Percentiles rank a stretch among this genome's conserved stretches.
These are phyloP conservation scores for Heteromormyrus szaboi DNA, from an alignment of 2,797 vertebrate genomes.

Conservation along the genomic window DNA sequence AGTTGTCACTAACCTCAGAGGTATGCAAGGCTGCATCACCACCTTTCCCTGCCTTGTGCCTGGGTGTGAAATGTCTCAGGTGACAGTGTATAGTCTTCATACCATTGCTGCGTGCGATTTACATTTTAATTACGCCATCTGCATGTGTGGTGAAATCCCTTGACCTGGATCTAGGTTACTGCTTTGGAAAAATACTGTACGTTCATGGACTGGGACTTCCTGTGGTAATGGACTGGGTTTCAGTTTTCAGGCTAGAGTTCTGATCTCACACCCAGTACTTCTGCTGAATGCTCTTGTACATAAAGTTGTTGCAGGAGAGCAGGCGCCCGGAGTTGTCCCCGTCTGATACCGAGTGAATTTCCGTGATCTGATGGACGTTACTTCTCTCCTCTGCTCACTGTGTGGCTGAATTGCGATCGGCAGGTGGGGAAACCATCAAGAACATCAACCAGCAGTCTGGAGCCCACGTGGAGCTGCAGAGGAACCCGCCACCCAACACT, in stretches of 20 bases:
- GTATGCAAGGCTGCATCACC: neutral
- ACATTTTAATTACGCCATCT: neutral
- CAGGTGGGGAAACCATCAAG: constrained; percentile 97
- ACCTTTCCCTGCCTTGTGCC: neutral
- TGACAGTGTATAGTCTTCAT: neutral
- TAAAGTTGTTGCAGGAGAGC: neutral
- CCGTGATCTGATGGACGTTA: neutral
- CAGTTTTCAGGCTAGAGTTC: neutral
- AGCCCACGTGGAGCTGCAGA: constrained; percentile 92
- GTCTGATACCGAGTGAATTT: neutral
- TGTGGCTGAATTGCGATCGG: constrained; percentile 54
- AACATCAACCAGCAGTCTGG: constrained; percentile 97
- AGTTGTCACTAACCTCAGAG: neutral
- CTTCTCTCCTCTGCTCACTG: neutral
- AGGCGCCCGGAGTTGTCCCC: neutral
- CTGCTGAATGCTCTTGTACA: neutral
- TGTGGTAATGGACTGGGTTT: neutral
- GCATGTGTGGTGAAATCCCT: neutral
- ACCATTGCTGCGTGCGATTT: neutral
- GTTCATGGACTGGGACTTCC: neutral
- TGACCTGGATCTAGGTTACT: neutral
- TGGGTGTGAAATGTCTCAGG: neutral
- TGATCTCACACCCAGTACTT: neutral
- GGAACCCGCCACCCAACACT: constrained; percentile 90
- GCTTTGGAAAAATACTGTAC: neutral